Evolutionary conservation across 2,797 vertebrate species (phyloP).

Genomic region (Spea hammondii): DNA sequence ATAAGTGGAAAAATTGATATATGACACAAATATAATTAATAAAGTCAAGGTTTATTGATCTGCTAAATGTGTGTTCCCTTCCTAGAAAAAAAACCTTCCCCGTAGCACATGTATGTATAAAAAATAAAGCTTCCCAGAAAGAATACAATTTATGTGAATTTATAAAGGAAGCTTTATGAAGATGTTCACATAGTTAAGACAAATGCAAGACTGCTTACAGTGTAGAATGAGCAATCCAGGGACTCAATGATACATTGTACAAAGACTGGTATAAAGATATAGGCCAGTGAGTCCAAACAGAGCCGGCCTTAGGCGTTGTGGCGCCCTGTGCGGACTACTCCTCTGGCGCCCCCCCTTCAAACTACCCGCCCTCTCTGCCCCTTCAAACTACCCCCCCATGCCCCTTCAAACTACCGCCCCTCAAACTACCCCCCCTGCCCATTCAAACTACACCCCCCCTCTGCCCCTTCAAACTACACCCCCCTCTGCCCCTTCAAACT

Average conservation of each 20-base stretch:
- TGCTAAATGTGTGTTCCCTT: no score
- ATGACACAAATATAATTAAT: constrained; percentile 36
- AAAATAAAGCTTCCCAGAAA: background rate
- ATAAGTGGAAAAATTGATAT: background rate
- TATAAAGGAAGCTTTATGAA: background rate
- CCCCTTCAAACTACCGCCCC: no score
- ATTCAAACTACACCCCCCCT: no score
- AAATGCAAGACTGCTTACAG: constrained; percentile 18
- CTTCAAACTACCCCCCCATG: no score
- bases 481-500: no score
- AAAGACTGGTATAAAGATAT: background rate
- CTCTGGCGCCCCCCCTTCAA: no score
- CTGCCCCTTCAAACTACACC: no score
- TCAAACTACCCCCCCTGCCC: no score
- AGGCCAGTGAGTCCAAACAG: background rate
- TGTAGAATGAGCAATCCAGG: constrained; percentile 26
- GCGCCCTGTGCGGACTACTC: no score
- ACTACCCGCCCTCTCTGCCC: no score
- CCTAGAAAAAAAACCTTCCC: no score
- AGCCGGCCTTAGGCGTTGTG: no score
- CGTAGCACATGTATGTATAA: background rate
- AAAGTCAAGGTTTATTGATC: constrained; percentile 16
- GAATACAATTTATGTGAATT: constrained; percentile 14
- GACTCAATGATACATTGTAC: constrained; percentile 3
- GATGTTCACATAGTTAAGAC: constrained; percentile 12